Conservation (phyloP, 2,888 invertebrate species). For the Metallyticus violacea region DNA sequence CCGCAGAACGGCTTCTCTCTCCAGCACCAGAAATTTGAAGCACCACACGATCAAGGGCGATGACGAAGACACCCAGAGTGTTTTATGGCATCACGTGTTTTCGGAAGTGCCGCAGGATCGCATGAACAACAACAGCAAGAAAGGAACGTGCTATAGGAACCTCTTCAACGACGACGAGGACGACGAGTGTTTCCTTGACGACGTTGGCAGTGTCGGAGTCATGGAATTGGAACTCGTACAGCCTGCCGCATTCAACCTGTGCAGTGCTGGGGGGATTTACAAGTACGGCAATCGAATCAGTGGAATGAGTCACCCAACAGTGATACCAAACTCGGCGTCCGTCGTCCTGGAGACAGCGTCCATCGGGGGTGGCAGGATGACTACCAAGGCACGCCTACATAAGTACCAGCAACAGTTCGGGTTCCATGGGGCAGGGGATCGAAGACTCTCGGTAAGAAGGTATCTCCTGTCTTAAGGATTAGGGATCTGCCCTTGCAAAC, state of each 20-base stretch:
- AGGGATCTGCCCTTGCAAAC: background rate
- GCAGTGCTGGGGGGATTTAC: background rate
- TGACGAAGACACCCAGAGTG: slow-evolving; percentile 2
- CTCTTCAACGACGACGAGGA: slow-evolving; percentile 1
- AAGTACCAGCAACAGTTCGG: slow-evolving; percentile 14
- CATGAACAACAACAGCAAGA: background rate
- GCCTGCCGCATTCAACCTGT: background rate
- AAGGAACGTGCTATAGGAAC: background rate
- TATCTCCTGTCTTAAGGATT: background rate
- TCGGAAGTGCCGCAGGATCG: background rate
- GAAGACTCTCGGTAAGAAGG: slow-evolving; percentile 8
- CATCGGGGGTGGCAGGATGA: slow-evolving; percentile 17
- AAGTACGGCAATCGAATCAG: background rate
- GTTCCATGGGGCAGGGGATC: slow-evolving; percentile 2
- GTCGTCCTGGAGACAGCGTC: slow-evolving; percentile 22
- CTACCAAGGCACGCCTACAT: background rate
- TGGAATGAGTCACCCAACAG: background rate
- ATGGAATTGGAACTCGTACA: slow-evolving; percentile 22
- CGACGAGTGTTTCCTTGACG: background rate
- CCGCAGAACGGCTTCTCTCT: background rate
- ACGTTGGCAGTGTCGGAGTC: background rate
- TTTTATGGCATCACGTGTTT: slow-evolving; percentile 20
- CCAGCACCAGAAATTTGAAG: background rate
- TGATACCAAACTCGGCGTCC: slow-evolving; percentile 14
- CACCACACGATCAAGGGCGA: background rate